Evolutionary conservation across 2,888 invertebrate genomes (phyloP).

Genomic region (Dryadula phaetusa): DNA sequence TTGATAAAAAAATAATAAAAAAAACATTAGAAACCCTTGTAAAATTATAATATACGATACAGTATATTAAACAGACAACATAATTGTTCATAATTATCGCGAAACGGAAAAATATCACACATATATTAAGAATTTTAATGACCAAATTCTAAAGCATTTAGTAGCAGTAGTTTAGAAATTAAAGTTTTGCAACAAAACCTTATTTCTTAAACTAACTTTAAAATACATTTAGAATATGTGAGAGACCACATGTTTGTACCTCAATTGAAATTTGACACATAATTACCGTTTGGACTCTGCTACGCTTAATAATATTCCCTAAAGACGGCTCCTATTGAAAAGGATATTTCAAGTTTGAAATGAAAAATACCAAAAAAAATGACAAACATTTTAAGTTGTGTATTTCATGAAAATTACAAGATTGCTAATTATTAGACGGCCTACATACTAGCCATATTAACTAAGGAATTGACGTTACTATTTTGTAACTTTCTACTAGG

Average conservation of each 20-base stretch:
- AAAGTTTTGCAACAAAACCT: no score
- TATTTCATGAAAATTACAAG: constrained; percentile 1
- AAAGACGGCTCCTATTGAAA: not conserved
- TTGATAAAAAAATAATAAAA: not conserved
- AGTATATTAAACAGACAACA: not conserved
- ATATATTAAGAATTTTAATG: not conserved
- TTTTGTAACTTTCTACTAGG: not conserved
- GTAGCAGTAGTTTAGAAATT: not conserved
- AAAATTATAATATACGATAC: not conserved
- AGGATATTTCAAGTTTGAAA: not conserved
- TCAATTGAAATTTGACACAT: not conserved
- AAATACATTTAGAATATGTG: not conserved
- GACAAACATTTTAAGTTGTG: not conserved
- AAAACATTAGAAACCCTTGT: not conserved
- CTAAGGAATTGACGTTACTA: not conserved
- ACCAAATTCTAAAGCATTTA: not conserved
- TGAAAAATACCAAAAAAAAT: not conserved
- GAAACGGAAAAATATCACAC: not conserved
- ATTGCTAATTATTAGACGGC: constrained; percentile 1
- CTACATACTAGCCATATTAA: not conserved
- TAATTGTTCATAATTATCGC: not conserved
- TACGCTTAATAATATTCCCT: not conserved
- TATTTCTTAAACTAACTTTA: not conserved
- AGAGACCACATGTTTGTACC: not conserved
- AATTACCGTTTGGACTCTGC: not conserved